Evolutionary conservation across 2,797 vertebrate species (phyloP).

Genomic region (Tympanoctomys barrerae): DNA sequence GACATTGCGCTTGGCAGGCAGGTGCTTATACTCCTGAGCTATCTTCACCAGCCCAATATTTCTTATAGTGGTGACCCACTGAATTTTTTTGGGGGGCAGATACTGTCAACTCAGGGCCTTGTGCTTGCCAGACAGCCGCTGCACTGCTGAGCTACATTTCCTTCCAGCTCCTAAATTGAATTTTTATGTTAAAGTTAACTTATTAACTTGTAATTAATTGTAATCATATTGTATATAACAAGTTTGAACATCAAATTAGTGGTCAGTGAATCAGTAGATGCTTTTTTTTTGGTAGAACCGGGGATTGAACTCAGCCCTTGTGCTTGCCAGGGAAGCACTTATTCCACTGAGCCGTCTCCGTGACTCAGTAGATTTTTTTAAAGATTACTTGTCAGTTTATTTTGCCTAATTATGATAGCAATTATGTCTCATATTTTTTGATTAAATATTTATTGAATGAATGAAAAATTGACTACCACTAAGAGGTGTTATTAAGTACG

Average conservation of each 20-base stretch:
- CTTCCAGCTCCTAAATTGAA: not conserved
- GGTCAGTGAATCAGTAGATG: constrained; percentile 24
- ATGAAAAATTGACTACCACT: constrained; percentile 6
- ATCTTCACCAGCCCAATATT: not conserved
- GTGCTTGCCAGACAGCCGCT: not conserved
- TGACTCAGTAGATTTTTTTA: constrained; percentile 28
- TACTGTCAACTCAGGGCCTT: not conserved
- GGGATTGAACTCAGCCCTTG: no score
- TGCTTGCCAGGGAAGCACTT: no score
- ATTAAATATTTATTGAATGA: constrained; percentile 58
- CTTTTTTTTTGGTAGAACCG: not conserved
- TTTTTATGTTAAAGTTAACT: constrained; percentile 50
- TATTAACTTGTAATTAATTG: constrained; percentile 44
- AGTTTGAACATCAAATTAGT: constrained; percentile 47
- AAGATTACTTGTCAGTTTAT: constrained; percentile 18
- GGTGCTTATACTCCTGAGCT: no score
- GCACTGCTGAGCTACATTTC: not conserved
- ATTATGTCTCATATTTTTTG: constrained; percentile 22
- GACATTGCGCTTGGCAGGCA: no score
- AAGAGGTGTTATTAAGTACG: not conserved
- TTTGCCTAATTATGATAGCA: not conserved
- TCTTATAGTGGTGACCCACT: constrained; percentile 20
- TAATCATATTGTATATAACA: constrained; percentile 30
- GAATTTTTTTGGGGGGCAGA: not conserved
- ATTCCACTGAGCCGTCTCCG: no score